Evolutionary conservation across 1,140 invertebrate species (phyloP), one percentile per base, ranked within the genome.

Genomic region (Dufourea novaeangliae): DNA sequence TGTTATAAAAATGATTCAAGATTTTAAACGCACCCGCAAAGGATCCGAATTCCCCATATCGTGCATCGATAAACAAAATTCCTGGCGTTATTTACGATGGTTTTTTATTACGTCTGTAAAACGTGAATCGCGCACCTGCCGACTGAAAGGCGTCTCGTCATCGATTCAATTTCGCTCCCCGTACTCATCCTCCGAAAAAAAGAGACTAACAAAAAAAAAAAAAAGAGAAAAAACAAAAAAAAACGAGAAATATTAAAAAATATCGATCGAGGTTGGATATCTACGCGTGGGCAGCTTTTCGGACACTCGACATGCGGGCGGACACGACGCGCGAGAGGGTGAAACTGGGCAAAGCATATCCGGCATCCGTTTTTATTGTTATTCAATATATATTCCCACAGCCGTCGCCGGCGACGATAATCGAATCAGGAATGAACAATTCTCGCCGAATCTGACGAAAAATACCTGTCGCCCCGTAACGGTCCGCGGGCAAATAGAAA

Each of bases 331-430:
- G 41, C 41, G 20, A 7, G 34, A 29, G 44, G 27, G 69, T 20
- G 25, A 56, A 57, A 50, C 14, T 46, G 10, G 68, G 27, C 3
- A 50, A n/a, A 37, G 57, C 61, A 63, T n/a, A 44, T 44, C 10
- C 61, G 61, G 20, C 61, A 32, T 11, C n/a, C 69, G 62, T 79
- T 66, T 79, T 66, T 79, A 79, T 79, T 79, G 74, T 79, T 67
- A 79, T 79, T 74, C 77, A 59, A 74, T 79, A 66, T 66, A 56
- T n/a, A n/a, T n/a, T 29, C 57, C 70, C 29, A n/a, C n/a, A n/a
- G 29, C 70, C 44, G 29, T 6, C n/a, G 8, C 8, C 46, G 44
- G 69, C 59, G 52, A 25, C 59, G 72, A 72, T 50, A 61, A 34
- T 34, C 70, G 70, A 72, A 63, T 72, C 70, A 62, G 59, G 34